phyloP scores from a whole-genome alignment of 2,113 vertebrate species.

The Pleuronectes platessa region DNA sequence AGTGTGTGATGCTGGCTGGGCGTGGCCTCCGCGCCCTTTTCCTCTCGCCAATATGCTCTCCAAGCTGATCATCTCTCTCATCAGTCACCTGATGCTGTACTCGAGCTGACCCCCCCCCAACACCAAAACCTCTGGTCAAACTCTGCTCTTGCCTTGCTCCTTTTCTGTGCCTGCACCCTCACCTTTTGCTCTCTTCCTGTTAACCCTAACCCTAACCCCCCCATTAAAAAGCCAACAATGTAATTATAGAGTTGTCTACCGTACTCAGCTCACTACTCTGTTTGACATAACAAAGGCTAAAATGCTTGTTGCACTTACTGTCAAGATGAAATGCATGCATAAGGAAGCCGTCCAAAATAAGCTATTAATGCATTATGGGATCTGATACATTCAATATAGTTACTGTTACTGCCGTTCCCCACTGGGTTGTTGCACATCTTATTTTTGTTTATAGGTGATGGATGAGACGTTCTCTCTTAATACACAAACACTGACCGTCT shows the following conservation, averaged over 20 bases:
- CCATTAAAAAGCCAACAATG: not conserved
- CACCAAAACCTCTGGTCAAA: not conserved
- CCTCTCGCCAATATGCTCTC: too few species aligned
- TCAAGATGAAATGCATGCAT: not conserved
- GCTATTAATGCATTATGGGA: not conserved
- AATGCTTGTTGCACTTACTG: not conserved
- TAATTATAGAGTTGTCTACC: not conserved
- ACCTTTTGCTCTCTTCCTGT: not conserved
- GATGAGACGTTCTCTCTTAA: slow-evolving; percentile 6
- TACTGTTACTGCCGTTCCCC: not conserved
- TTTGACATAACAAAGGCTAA: not conserved
- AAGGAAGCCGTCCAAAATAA: not conserved
- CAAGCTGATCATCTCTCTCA: too few species aligned
- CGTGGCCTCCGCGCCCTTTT: too few species aligned
- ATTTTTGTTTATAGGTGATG: not conserved
- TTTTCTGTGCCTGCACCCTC: not conserved
- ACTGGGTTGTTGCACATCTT: not conserved
- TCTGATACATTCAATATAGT: not conserved
- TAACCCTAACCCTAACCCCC: too few species aligned
- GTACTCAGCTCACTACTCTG: not conserved
- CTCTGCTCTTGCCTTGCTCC: not conserved
- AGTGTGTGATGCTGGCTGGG: too few species aligned
- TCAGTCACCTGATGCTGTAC: too few species aligned
- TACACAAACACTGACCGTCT: slow-evolving; percentile 35
- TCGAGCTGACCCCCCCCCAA: too few species aligned